Conservation (phyloP, 2,113 vertebrate genomes). For the Theristicus caerulescens region DNA sequence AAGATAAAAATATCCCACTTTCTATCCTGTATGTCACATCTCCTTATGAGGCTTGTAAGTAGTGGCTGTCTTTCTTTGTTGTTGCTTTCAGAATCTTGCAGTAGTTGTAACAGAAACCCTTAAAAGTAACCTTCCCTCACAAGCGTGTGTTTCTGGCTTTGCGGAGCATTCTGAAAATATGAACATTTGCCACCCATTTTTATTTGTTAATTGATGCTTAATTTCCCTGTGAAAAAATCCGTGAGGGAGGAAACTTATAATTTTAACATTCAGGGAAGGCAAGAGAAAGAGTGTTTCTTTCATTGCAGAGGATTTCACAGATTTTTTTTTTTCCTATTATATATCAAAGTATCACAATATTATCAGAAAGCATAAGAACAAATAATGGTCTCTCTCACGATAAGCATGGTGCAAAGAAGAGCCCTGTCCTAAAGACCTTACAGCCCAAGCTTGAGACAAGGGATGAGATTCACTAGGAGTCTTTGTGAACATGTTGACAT, state of each 20-base stretch:
- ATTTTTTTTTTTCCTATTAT: background rate
- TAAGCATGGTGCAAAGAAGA: background rate
- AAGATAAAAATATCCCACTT: conserved; percentile 14
- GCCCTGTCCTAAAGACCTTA: background rate
- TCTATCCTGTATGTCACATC: background rate
- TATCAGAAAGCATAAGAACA: background rate
- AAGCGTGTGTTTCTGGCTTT: background rate
- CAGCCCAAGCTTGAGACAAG: background rate
- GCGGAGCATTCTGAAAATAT: background rate
- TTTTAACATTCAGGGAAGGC: too few species aligned
- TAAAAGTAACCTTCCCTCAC: background rate
- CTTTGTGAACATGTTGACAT: background rate
- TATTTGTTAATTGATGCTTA: background rate
- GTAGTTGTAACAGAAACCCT: background rate
- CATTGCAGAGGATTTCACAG: background rate
- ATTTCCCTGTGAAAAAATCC: background rate
- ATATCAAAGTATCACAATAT: background rate
- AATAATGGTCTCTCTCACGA: background rate
- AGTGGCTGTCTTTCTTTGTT: background rate
- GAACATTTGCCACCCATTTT: background rate
- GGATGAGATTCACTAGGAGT: background rate
- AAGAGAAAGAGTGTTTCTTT: background rate
- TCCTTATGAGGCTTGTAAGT: background rate
- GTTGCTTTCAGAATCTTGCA: background rate
- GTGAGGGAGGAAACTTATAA: too few species aligned